These are phyloP conservation scores for Carcina quercana DNA, from an alignment of 2,888 invertebrate species.

Conservation along the genomic window DNA sequence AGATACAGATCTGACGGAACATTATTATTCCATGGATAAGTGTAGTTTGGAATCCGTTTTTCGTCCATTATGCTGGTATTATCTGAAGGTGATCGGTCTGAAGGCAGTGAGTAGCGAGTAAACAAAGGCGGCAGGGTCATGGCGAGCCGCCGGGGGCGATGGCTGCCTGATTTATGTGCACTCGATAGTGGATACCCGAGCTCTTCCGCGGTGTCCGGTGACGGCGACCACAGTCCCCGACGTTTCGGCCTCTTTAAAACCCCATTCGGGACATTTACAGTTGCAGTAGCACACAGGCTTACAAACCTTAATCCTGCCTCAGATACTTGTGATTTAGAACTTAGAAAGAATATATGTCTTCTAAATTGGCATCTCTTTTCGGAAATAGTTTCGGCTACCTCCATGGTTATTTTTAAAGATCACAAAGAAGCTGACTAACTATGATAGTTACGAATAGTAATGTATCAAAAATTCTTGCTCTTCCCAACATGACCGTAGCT, in stretches of 20 bases:
- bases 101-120: slow-evolving; percentile 35
- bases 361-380: too few relatives aligned
- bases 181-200: slow-evolving; percentile 56
- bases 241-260: slow-evolving; percentile 35
- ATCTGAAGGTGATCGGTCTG: slow-evolving; percentile 46
- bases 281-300: too few relatives aligned
- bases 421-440: too few relatives aligned
- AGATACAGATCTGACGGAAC: slow-evolving; percentile 24
- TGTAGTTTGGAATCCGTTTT: slow-evolving; percentile 28
- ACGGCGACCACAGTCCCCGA: slow-evolving; percentile 46
- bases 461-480: too few relatives aligned
- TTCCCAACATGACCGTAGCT: too few relatives aligned
- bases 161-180: slow-evolving; percentile 60
- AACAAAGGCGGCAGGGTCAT: slow-evolving; percentile 56
- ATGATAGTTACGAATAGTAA: too few relatives aligned
- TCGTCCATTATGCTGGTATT: slow-evolving; percentile 20
- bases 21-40: slow-evolving; percentile 29
- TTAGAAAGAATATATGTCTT: too few relatives aligned
- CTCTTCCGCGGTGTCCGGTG: slow-evolving; percentile 64
- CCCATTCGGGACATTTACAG: slow-evolving; percentile 15
- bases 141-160: slow-evolving; percentile 49
- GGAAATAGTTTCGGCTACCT: too few relatives aligned
- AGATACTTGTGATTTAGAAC: too few relatives aligned
- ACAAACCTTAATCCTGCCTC: too few relatives aligned
- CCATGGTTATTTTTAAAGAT: too few relatives aligned